phyloP scores from a whole-genome alignment of 2,797 vertebrate genomes.

The Sebastes iracundus region DNA sequence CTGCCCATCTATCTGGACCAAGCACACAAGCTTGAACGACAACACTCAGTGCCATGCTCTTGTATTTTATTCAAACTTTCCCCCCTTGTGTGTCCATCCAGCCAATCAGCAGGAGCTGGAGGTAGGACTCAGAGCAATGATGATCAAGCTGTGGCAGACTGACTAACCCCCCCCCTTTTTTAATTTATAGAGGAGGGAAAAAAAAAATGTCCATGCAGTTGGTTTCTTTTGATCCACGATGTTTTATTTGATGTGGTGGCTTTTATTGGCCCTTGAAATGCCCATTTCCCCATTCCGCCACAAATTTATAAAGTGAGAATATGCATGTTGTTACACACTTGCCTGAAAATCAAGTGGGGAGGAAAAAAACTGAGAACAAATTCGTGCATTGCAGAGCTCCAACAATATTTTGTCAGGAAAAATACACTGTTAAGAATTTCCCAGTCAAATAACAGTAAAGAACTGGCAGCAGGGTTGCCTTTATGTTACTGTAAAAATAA shows the following conservation, averaged over 20 bases:
- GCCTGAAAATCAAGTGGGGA: slow-evolving; percentile 45
- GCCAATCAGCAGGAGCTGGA: slow-evolving; percentile 84
- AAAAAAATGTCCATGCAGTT: slow-evolving; percentile 77
- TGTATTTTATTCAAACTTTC: slow-evolving; percentile 88
- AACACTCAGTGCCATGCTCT: slow-evolving; percentile 78
- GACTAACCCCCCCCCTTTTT: slow-evolving; percentile 42
- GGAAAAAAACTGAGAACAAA: slow-evolving; percentile 31
- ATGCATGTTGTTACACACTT: slow-evolving; percentile 72
- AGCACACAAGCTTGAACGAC: slow-evolving; percentile 73
- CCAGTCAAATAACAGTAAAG: too few relatives aligned
- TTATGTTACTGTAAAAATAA: too few relatives aligned
- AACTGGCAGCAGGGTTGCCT: too few relatives aligned
- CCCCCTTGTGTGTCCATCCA: slow-evolving; percentile 77
- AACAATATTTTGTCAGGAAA: slow-evolving; percentile 1
- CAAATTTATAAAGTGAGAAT: slow-evolving; percentile 83
- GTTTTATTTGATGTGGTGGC: slow-evolving; percentile 85
- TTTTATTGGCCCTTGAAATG: slow-evolving; percentile 82
- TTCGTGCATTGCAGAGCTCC: not conserved
- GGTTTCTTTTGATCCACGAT: slow-evolving; percentile 83
- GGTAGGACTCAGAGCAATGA: slow-evolving; percentile 80
- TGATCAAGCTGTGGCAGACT: slow-evolving; percentile 79
- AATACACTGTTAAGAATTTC: not conserved
- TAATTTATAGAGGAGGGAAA: slow-evolving; percentile 70
- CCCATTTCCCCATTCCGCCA: slow-evolving; percentile 79
- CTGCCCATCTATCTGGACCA: slow-evolving; percentile 24